A percentile compares a stretch with the other conserved stretches of the same genome.
Conservation (phyloP, 2,113 vertebrate species). For the Panthera leo region DNA sequence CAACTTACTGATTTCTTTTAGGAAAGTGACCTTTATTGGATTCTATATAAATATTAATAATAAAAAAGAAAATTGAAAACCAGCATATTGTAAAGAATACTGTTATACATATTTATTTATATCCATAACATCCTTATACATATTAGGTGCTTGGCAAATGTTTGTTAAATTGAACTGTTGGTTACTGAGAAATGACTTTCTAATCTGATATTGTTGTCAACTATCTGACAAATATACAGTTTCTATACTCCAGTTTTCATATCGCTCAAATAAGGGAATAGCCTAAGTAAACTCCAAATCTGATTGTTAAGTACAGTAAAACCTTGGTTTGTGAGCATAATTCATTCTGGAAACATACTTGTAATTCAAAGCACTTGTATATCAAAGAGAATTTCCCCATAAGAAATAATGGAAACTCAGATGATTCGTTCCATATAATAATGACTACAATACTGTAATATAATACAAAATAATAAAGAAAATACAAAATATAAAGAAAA, state of each 20-base stretch:
- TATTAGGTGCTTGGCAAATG: neutral
- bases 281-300: neutral
- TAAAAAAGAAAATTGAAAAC: neutral
- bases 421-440: no score
- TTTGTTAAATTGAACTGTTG: constrained; percentile 18
- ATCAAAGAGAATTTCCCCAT: no score
- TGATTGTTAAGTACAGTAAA: neutral
- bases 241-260: constrained; percentile 4
- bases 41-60: neutral
- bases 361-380: no score
- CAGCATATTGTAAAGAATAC: neutral
- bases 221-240: neutral
- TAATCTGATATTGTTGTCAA: constrained; percentile 24
- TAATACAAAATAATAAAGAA: no score
- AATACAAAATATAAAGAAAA: no score
- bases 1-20: constrained; percentile 21
- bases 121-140: neutral
- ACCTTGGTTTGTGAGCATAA: no score
- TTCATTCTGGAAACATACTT: no score
- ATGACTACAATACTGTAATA: no score
- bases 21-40: neutral
- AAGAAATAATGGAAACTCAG: no score
- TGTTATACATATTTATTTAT: neutral
- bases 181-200: constrained; percentile 17
- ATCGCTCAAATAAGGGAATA: constrained; percentile 23